Conservation (phyloP, 2,797 vertebrate genomes). For the Phataginus tricuspis region DNA sequence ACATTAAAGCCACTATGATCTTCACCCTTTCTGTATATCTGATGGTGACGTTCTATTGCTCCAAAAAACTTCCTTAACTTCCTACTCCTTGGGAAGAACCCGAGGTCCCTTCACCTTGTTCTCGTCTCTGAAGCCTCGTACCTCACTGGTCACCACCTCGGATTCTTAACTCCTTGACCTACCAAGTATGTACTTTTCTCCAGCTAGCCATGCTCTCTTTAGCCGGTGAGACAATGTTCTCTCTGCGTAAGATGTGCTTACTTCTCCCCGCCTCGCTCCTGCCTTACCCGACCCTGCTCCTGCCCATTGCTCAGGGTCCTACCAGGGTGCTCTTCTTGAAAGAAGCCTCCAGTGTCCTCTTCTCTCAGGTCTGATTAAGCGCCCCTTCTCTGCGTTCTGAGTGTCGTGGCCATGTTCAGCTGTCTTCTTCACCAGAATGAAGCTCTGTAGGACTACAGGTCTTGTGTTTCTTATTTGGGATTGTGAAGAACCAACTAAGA, state of each 20-base stretch:
- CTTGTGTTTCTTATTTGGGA: not conserved
- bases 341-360: too few relatives aligned
- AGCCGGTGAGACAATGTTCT: not conserved
- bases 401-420: not conserved
- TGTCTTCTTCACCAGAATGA: not conserved
- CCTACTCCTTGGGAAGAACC: not conserved
- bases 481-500: not conserved
- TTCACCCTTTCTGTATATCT: not conserved
- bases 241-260: not conserved
- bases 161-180: not conserved
- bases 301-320: not conserved
- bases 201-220: fast-evolving
- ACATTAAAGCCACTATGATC: not conserved
- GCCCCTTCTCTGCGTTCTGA: not conserved
- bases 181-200: not conserved
- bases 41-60: not conserved
- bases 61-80: not conserved
- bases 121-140: not conserved
- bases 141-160: not conserved
- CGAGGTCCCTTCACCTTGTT: not conserved
- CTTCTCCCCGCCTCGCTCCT: not conserved
- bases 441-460: not conserved
- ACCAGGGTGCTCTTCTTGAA: not conserved
- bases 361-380: not conserved
- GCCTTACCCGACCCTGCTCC: fast-evolving